phyloP scores from a whole-genome alignment of 30 jellyfish, hydroid and myxozoan species.

The Sanderia malayensis region DNA sequence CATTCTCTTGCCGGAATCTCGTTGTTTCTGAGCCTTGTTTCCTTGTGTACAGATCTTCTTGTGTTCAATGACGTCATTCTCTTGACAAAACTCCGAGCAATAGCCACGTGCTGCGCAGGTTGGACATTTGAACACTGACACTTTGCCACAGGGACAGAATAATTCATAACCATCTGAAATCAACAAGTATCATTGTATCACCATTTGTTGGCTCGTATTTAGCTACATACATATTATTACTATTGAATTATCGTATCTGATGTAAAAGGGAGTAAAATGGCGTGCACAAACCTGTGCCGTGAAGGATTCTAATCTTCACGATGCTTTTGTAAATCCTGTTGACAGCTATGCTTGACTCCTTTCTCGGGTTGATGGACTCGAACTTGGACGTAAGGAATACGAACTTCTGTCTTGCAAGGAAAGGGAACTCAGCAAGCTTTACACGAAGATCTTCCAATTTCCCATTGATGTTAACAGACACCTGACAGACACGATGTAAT shows the following conservation, averaged over 20 bases:
- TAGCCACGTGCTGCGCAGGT: constrained; percentile 61
- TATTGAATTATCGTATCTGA: neutral
- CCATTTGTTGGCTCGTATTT: neutral
- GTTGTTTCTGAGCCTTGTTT: constrained; percentile 31
- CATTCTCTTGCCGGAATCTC: constrained; percentile 59
- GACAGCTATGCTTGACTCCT: constrained; percentile 38
- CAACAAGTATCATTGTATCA: neutral
- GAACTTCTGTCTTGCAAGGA: constrained; percentile 39
- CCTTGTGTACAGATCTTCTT: constrained; percentile 54
- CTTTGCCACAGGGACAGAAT: constrained; percentile 71
- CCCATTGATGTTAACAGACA: constrained; percentile 43
- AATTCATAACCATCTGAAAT: constrained; percentile 57
- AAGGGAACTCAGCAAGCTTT: constrained; percentile 19
- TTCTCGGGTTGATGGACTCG: constrained; percentile 60
- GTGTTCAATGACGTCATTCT: constrained; percentile 41
- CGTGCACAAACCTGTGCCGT: constrained; percentile 48
- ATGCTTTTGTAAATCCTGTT: constrained; percentile 27
- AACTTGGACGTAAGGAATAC: constrained; percentile 61
- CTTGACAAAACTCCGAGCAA: constrained; percentile 49
- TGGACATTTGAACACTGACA: constrained; percentile 46
- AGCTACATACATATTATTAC: neutral
- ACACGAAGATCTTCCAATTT: constrained; percentile 47
- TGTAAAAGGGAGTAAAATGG: neutral
- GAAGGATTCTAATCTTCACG: constrained; percentile 41
- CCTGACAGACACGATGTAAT: constrained; percentile 30